Conservation (phyloP, 37 sponge, comb jelly and placozoan genomes). For the Axinella damicornis region DNA sequence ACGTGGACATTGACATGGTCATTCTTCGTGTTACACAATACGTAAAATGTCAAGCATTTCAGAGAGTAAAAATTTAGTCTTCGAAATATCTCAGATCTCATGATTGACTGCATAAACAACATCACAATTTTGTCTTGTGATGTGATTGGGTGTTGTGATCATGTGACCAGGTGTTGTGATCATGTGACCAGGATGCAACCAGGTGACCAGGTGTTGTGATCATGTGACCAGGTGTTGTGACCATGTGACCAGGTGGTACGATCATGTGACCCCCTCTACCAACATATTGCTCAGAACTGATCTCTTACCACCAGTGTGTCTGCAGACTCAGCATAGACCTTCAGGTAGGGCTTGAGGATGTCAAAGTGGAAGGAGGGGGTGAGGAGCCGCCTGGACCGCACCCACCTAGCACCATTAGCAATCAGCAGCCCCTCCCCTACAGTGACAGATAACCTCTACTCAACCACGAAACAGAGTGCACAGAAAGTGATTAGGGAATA, state of each 20-base stretch:
- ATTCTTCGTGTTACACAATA: no score
- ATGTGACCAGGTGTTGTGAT: no score
- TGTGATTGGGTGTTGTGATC: no score
- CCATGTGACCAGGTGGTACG: background rate
- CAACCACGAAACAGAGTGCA: background rate
- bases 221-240: no score
- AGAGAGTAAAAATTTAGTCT: no score
- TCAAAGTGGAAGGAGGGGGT: slow-evolving; percentile 93
- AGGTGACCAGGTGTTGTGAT: no score
- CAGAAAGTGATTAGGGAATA: background rate
- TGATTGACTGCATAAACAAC: no score
- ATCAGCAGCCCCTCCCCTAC: slow-evolving; percentile 81
- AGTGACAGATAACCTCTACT: background rate
- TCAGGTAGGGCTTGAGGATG: slow-evolving; percentile 77
- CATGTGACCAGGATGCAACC: no score
- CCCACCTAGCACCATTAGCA: slow-evolving; percentile 77
- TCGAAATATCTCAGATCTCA: no score
- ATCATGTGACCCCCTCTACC: slow-evolving; percentile 4
- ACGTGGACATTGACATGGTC: no score
- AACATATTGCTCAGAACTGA: background rate
- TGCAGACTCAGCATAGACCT: slow-evolving; percentile 49
- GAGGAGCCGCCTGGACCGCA: slow-evolving; percentile 74
- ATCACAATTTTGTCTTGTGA: no score
- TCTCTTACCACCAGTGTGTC: slow-evolving; percentile 36
- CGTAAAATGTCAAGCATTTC: no score